phyloP scores from a whole-genome alignment of 2,888 invertebrate species.

The Ecliptopera silaceata region DNA sequence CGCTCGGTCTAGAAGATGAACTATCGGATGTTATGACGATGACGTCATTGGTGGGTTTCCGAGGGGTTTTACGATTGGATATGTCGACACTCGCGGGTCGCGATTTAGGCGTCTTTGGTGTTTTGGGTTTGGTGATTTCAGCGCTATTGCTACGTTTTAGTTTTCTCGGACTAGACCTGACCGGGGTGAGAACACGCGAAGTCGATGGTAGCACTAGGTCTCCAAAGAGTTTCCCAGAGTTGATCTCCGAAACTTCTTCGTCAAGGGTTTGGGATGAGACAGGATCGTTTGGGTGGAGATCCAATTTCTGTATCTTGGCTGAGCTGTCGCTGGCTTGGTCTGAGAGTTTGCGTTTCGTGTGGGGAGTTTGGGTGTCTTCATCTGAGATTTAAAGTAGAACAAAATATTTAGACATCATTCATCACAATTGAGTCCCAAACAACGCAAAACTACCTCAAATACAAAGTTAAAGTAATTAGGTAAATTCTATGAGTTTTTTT shows the following conservation, averaged over 20 bases:
- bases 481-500: no score
- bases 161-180: slow-evolving; percentile 64
- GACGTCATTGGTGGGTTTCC: slow-evolving; percentile 42
- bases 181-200: slow-evolving; percentile 59
- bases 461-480: no score
- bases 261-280: slow-evolving; percentile 63
- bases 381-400: slow-evolving; percentile 40
- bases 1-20: slow-evolving; percentile 42
- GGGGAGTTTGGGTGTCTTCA: slow-evolving; percentile 42
- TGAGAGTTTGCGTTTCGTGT: slow-evolving; percentile 65
- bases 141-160: slow-evolving; percentile 71
- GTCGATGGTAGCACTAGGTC: slow-evolving; percentile 57
- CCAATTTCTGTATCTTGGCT: slow-evolving; percentile 68
- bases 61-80: slow-evolving; percentile 58
- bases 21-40: slow-evolving; percentile 10
- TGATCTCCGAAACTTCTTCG: slow-evolving; percentile 69
- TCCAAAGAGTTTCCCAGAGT: slow-evolving; percentile 51
- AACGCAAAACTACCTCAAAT: no score
- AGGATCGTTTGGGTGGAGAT: slow-evolving; percentile 46
- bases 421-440: no score
- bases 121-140: slow-evolving; percentile 58
- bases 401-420: background rate
- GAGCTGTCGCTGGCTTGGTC: slow-evolving; percentile 52
- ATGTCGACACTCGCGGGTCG: slow-evolving; percentile 69
- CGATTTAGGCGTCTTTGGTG: slow-evolving; percentile 66